Evolutionary conservation across 1,140 invertebrate species (phyloP).

Genomic region (Grapholita molesta): DNA sequence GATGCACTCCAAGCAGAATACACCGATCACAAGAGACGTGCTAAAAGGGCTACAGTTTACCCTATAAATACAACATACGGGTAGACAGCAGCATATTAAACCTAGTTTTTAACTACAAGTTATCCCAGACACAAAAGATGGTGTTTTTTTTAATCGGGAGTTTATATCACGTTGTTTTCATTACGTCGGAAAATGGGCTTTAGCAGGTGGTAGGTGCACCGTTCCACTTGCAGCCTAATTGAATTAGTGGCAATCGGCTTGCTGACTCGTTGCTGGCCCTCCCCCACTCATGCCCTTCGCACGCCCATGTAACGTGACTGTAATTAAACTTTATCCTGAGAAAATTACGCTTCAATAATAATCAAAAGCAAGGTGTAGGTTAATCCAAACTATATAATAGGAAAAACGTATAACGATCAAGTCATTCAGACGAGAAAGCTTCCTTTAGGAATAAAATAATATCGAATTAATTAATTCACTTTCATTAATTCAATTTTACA

Average conservation of each 20-base stretch:
- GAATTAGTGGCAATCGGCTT: conserved; percentile 65
- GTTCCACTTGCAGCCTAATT: conserved; percentile 67
- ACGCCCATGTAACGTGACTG: background rate
- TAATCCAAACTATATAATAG: background rate
- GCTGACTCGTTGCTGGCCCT: conserved; percentile 38
- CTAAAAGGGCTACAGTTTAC: too few relatives aligned
- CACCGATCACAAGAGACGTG: too few relatives aligned
- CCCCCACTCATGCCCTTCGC: conserved; percentile 31
- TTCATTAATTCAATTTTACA: too few relatives aligned
- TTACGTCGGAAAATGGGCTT: conserved; percentile 32
- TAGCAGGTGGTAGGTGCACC: conserved; percentile 34
- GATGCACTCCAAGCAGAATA: too few relatives aligned
- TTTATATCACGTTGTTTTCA: background rate
- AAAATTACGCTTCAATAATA: background rate
- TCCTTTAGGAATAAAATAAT: too few relatives aligned
- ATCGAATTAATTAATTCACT: too few relatives aligned
- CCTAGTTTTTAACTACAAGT: too few relatives aligned
- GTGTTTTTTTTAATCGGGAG: too few relatives aligned
- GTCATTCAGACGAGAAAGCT: too few relatives aligned
- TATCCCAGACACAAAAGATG: too few relatives aligned
- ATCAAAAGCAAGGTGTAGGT: background rate
- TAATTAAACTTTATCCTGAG: background rate
- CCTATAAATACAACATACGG: too few relatives aligned
- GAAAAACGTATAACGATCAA: background rate
- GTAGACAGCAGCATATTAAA: too few relatives aligned